Evolutionary conservation across 2,113 vertebrate genomes (phyloP).

Genomic region (Eidolon helvum): DNA sequence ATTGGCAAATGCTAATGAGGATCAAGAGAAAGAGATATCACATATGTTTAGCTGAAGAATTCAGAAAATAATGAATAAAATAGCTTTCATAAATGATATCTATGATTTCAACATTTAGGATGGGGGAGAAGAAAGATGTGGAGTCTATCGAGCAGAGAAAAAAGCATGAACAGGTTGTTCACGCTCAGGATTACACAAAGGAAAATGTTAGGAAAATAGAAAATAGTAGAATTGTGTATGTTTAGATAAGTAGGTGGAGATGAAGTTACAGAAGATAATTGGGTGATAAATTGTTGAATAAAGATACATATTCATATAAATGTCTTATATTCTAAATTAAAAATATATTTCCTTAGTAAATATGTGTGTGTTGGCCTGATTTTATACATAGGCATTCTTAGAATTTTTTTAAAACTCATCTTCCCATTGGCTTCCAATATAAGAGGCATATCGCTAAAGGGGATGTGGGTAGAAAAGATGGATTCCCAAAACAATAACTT

Average conservation of each 20-base stretch:
- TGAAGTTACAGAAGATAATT: neutral
- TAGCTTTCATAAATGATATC: neutral
- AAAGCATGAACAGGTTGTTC: neutral
- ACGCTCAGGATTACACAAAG: neutral
- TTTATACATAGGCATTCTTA: neutral
- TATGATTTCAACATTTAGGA: neutral
- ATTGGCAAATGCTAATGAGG: neutral
- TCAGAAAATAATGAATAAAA: neutral
- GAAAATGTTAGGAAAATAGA: neutral
- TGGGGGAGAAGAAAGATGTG: neutral
- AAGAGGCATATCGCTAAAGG: neutral
- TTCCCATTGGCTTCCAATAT: neutral
- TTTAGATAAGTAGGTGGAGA: neutral
- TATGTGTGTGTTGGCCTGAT: neutral
- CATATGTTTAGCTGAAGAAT: neutral
- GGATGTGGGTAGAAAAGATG: neutral
- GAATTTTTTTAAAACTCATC: neutral
- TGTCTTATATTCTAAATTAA: neutral
- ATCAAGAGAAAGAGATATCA: neutral
- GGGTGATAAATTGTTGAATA: neutral
- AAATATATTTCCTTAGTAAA: neutral
- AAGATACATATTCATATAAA: neutral
- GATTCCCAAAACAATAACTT: neutral
- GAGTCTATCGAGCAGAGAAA: neutral
- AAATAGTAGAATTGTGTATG: neutral